Percentiles rank a stretch among this genome's conserved stretches.
Conservation (phyloP, 2,888 invertebrate genomes). For the Macaria notata region DNA sequence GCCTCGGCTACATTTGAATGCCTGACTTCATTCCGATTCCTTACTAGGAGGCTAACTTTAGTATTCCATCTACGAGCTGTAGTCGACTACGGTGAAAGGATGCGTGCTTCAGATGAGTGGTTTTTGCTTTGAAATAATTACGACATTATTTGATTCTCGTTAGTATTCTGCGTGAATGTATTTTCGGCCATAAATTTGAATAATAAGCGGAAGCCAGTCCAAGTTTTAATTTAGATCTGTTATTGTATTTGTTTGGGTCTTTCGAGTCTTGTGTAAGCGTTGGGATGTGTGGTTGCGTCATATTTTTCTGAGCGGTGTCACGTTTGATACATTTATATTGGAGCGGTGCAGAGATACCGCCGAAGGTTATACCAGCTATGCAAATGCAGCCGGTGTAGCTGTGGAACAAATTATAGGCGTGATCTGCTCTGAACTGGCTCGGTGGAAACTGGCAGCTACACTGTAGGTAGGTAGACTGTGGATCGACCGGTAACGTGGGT, state of each 20-base stretch:
- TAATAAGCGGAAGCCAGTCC: slow-evolving; percentile 46
- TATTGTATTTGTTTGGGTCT: slow-evolving; percentile 30
- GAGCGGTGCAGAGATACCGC: slow-evolving; percentile 32
- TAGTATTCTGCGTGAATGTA: slow-evolving; percentile 43
- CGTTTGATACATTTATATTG: slow-evolving; percentile 36
- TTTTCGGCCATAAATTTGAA: slow-evolving; percentile 38
- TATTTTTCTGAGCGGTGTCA: slow-evolving; percentile 33
- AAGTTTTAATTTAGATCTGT: slow-evolving; percentile 33
- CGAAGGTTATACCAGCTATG: slow-evolving; percentile 50
- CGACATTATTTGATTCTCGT: slow-evolving; percentile 39
- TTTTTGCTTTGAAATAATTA: slow-evolving; percentile 41
- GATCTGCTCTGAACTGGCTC: slow-evolving; percentile 40
- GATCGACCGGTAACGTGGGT: slow-evolving; percentile 40
- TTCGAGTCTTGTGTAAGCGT: slow-evolving; percentile 32
- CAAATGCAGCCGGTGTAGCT: slow-evolving; percentile 38
- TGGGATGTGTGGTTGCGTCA: slow-evolving; percentile 39
- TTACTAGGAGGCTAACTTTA: slow-evolving; percentile 27
- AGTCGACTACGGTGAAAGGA: slow-evolving; percentile 43
- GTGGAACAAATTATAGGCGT: slow-evolving; percentile 47
- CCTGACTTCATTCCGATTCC: slow-evolving; percentile 44
- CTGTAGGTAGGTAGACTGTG: slow-evolving; percentile 6
- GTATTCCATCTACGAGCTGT: slow-evolving; percentile 8
- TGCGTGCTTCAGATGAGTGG: slow-evolving; percentile 33
- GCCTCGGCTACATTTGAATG: slow-evolving; percentile 15
- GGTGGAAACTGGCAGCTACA: slow-evolving; percentile 15